These are phyloP conservation scores for Mythimna ferrago DNA, from an alignment of 2,888 invertebrate species.

Conservation along the genomic window DNA sequence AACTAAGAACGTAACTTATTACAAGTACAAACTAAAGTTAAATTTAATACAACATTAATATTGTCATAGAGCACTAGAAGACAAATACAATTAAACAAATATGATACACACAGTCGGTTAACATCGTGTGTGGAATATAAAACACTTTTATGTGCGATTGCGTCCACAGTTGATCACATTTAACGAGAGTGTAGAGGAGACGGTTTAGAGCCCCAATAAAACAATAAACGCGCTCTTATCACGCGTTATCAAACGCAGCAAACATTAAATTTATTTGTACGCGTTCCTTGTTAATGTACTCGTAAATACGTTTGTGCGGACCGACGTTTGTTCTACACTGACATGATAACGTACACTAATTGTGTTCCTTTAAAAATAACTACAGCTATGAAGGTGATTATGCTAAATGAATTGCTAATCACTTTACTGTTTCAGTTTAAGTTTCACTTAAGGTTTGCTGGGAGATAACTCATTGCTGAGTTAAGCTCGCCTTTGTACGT, in stretches of 20 bases:
- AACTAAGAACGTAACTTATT: not conserved
- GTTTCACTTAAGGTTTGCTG: too few species aligned
- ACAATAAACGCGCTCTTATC: conserved; percentile 88
- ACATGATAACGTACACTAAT: conserved; percentile 75
- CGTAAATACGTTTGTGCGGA: conserved; percentile 81
- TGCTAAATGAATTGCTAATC: conserved; percentile 28
- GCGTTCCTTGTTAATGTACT: conserved; percentile 75
- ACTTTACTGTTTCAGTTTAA: not conserved
- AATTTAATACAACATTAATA: conserved; percentile 21
- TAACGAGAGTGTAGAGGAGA: conserved; percentile 68
- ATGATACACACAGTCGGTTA: conserved; percentile 45
- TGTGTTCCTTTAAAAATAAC: conserved; percentile 45
- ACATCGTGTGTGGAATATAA: conserved; percentile 59
- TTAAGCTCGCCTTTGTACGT: too few species aligned
- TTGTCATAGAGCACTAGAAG: conserved; percentile 27
- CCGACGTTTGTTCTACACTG: conserved; percentile 83
- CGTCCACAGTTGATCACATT: conserved; percentile 68
- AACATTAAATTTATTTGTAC: conserved; percentile 87
- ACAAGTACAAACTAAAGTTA: conserved; percentile 1
- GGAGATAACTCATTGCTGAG: too few species aligned
- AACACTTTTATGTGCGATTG: conserved; percentile 74
- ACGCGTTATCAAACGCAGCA: conserved; percentile 84
- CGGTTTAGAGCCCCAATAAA: conserved; percentile 85
- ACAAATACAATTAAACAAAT: conserved; percentile 58
- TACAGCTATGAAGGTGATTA: conserved; percentile 5